Conservation (phyloP, 2,888 invertebrate species). For the Diadegma fenestrale region DNA sequence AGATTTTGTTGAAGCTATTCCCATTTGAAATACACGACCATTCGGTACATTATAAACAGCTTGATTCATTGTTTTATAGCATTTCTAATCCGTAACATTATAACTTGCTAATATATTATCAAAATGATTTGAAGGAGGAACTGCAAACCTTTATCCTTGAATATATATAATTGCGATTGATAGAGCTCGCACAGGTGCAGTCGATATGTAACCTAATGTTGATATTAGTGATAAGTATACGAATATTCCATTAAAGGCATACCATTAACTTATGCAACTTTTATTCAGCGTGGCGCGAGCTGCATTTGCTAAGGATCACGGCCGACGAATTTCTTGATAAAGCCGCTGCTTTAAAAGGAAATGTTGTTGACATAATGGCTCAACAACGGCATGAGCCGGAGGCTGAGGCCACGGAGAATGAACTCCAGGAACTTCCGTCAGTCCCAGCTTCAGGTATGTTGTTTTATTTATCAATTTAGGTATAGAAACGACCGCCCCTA, state of each 20-base stretch:
- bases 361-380: neutral
- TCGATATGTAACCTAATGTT: neutral
- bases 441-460: neutral
- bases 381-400: neutral
- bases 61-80: too few species aligned
- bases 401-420: neutral
- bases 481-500: neutral
- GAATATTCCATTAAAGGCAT: neutral
- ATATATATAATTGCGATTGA: neutral
- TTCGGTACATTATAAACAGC: too few species aligned
- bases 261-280: neutral
- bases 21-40: neutral
- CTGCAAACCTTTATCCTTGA: neutral
- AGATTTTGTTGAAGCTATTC: conserved; percentile 2
- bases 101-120: neutral
- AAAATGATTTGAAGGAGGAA: neutral
- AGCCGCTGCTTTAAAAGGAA: neutral
- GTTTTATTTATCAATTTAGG: neutral
- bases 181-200: neutral
- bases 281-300: conserved; percentile 22
- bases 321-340: conserved; percentile 11
- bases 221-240: neutral
- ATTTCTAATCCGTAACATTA: neutral
- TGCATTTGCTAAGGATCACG: neutral
- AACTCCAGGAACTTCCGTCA: neutral